Evolutionary conservation across 2,888 invertebrate genomes (phyloP), one percentile per base, ranked within the genome.

Genomic region (Xestoiulus laeticollis): DNA sequence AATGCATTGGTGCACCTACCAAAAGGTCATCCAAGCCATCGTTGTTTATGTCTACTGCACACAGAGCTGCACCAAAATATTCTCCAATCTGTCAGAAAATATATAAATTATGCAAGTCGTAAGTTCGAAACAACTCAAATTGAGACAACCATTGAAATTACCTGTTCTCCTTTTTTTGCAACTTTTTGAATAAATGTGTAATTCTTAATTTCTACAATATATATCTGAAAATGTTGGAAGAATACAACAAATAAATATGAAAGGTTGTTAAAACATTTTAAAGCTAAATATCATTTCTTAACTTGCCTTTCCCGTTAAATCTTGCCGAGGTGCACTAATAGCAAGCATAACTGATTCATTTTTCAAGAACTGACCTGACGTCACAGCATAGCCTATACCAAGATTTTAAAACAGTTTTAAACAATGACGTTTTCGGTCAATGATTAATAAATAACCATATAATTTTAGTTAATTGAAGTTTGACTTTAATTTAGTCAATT

Each of bases 51-150:
- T 95, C 95, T 84, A 94, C 94, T 3, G 94, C 93, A 22, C 94
- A 91, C 12, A 95, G 90, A 1, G 94, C 91, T 32, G 94, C 93
- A 0, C 95, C 95, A 90, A 95, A 95, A 91, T 95, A 95, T 90
- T 94, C 94, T 0, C 95, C 95, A 88, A 94, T 38, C 38, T 38
- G 38, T 38, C 8, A 38, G 38, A 38, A 38, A 38, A 38, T 38
- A 2, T 33, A 3, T 16, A 10, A 48, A 48, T 19, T n/a, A 26
- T 48, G 19, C 26, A n/a, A 19, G 4, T 32, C 2, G 19, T 26
- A 88, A 33, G n/a, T n/a, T n/a, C n/a, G n/a, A n/a, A n/a, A n/a
- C n/a, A n/a, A n/a, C n/a, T n/a, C n/a, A n/a, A n/a, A n/a, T n/a
- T n/a, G n/a, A n/a, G n/a, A n/a, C n/a, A n/a, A n/a, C n/a, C n/a